These are phyloP conservation scores for Elegia similella DNA, from an alignment of 2,888 invertebrate genomes.

Conservation along the genomic window DNA sequence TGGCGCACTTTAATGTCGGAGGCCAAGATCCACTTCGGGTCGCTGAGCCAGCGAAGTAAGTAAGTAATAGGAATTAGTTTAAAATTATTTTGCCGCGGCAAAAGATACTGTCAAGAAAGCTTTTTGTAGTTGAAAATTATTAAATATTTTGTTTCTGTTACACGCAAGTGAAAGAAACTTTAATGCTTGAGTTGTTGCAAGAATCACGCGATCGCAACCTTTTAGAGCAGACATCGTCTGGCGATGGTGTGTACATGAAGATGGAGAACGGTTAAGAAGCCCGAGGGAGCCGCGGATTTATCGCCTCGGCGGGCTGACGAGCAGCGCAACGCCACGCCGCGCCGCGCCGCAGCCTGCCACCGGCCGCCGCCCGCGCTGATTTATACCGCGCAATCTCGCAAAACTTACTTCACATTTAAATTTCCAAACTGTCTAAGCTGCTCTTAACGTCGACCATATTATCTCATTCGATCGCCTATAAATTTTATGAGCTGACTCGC, in stretches of 20 bases:
- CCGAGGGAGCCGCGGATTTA: slow-evolving; percentile 77
- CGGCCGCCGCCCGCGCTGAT: slow-evolving; percentile 65
- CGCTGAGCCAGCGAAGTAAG: too few relatives aligned
- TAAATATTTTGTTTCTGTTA: not conserved
- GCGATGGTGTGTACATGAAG: slow-evolving; percentile 54
- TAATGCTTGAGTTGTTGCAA: slow-evolving; percentile 13
- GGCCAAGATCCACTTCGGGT: too few relatives aligned
- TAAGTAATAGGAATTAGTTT: slow-evolving; percentile 12
- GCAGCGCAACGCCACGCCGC: slow-evolving; percentile 44
- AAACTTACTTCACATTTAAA: slow-evolving; percentile 83
- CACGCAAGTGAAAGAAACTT: not conserved
- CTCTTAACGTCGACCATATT: slow-evolving; percentile 81
- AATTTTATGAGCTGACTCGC: slow-evolving; percentile 80
- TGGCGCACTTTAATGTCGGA: too few relatives aligned
- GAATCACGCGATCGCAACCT: not conserved
- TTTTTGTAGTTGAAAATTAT: not conserved
- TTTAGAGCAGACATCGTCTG: slow-evolving; percentile 18
- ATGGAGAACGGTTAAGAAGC: slow-evolving; percentile 70
- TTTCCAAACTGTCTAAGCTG: slow-evolving; percentile 82
- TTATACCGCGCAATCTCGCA: slow-evolving; percentile 80
- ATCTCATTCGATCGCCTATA: slow-evolving; percentile 82
- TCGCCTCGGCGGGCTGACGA: slow-evolving; percentile 64
- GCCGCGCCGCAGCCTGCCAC: slow-evolving; percentile 31
- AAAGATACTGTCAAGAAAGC: not conserved
- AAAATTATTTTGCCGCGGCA: not conserved